Evolutionary conservation across 2,888 invertebrate species (phyloP), one percentile per base, ranked within the genome.

Genomic region (Abrostola tripartita): DNA sequence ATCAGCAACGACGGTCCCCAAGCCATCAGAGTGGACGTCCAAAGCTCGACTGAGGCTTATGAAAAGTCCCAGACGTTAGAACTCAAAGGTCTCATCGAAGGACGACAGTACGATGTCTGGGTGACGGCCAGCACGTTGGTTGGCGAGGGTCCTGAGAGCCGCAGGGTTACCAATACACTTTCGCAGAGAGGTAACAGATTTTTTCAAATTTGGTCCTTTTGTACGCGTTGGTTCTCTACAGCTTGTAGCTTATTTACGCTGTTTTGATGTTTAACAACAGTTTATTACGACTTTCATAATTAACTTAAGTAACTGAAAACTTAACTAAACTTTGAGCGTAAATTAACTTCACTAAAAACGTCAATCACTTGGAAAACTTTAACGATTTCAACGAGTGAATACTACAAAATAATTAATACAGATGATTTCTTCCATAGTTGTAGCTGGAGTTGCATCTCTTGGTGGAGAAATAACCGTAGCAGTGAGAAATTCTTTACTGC

Each of bases 361-460:
- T 24, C 24, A 24, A 24, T 24, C 24, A 24, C 24, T 24, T n/a
- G n/a, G n/a, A n/a, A n/a, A n/a, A n/a, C n/a, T n/a, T 24, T 2
- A 24, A 24, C 24, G 4, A 24, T 24, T 24, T 24, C 4, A 24
- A 24, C 24, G 24, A 24, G 24, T 24, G 24, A 24, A 35, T 51
- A 49, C 59, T 7, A 0, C 11, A 60, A 41, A 40, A 0, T 10
- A 10, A 40, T 10, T 40, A 59, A 65, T 35, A 42, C 7, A n/a
- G 8, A 14, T 52, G 54, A 36, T 68, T 63, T 35, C 9, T n/a
- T 12, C 14, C 37, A 5, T 85, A 96, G 96, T 96, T 61, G 95
- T 96, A 37, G 96, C 96, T 0, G 95, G 95, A 36, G 96, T 97
- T 9, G 95, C 96, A 0, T 96, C 96, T 8, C 94, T 96, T 61